phyloP scores from a whole-genome alignment of 2,888 invertebrate genomes.

The Peribatodes rhomboidaria region DNA sequence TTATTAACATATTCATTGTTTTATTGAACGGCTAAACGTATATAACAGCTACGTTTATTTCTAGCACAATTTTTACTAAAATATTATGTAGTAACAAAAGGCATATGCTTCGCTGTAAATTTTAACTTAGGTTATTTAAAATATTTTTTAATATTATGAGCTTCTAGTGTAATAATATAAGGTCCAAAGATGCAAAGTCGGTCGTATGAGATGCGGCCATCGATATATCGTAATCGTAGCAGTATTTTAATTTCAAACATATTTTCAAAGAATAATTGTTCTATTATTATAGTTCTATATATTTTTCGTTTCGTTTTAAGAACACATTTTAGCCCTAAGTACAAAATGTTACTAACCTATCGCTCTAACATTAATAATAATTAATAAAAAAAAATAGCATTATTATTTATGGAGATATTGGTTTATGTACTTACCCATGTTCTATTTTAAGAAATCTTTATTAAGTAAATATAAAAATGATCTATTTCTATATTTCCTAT shows the following conservation, averaged over 20 bases:
- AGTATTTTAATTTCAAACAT: slow-evolving; percentile 68
- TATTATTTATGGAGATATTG: slow-evolving; percentile 70
- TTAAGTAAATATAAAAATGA: slow-evolving; percentile 56
- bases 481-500: slow-evolving; percentile 58
- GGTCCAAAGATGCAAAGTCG: slow-evolving; percentile 78
- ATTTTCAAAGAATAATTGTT: slow-evolving; percentile 58
- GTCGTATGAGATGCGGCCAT: slow-evolving; percentile 71
- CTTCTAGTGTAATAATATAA: slow-evolving; percentile 77
- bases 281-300: slow-evolving; percentile 57
- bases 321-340: slow-evolving; percentile 75
- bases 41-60: slow-evolving; percentile 56
- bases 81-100: slow-evolving; percentile 57
- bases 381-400: slow-evolving; percentile 58
- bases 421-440: slow-evolving; percentile 81
- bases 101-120: slow-evolving; percentile 71
- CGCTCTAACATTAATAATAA: slow-evolving; percentile 67
- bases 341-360: slow-evolving; percentile 79
- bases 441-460: slow-evolving; percentile 64
- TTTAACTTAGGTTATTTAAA: slow-evolving; percentile 70
- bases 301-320: slow-evolving; percentile 64
- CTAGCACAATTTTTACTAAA: slow-evolving; percentile 76
- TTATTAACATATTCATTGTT: slow-evolving; percentile 60
- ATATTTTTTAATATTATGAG: slow-evolving; percentile 67
- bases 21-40: slow-evolving; percentile 51
- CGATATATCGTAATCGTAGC: slow-evolving; percentile 66